A percentile compares a stretch with the other conserved stretches of the same genome.
Conservation (phyloP, 64 coral and sea anemone species). For the Dendrophyllia cribrosa region DNA sequence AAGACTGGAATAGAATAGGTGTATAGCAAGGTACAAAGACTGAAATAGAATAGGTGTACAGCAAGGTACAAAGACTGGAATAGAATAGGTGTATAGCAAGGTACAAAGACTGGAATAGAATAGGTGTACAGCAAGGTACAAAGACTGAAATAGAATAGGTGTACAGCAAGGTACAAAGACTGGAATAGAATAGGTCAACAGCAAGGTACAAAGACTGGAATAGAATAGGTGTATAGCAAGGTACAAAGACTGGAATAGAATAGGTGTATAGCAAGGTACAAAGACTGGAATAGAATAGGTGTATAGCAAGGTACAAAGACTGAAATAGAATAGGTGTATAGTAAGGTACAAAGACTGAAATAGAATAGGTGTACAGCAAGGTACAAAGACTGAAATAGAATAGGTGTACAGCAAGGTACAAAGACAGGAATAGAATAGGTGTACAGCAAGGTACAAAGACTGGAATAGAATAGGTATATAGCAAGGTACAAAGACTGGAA, state of each 20-base stretch:
- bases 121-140: conserved; percentile 13
- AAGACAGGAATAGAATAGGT: no score
- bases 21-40: neutral
- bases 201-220: neutral
- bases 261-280: conserved; percentile 13
- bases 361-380: neutral
- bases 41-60: neutral
- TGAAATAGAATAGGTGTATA: neutral
- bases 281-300: no score
- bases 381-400: neutral
- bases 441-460: neutral
- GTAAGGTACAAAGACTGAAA: neutral
- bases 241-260: neutral
- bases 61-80: neutral
- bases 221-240: neutral
- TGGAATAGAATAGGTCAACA: neutral
- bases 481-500: neutral
- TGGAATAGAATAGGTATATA: neutral
- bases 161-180: neutral
- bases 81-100: neutral
- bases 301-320: neutral
- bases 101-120: neutral
- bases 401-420: conserved; percentile 13
- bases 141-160: no score
- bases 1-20: no score